These are phyloP conservation scores for Pseudomyrmex concolor DNA, from an alignment of 1,140 invertebrate genomes.

Conservation along the genomic window DNA sequence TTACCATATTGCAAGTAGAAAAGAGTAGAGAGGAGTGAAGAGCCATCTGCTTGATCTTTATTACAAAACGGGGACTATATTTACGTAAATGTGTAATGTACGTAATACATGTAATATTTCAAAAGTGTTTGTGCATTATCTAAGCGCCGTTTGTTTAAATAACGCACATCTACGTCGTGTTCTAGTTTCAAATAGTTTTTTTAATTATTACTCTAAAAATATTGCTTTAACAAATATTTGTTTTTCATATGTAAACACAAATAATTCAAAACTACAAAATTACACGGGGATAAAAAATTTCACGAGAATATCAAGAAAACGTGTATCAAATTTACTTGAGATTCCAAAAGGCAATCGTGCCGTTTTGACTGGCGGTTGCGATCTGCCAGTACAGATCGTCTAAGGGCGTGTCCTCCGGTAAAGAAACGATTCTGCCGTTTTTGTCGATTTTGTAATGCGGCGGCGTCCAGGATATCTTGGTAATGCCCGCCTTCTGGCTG, in stretches of 20 bases:
- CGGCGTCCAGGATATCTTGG: constrained; percentile 88
- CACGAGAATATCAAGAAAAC: not conserved
- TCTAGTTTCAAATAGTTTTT: too few species aligned
- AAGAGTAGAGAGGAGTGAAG: not conserved
- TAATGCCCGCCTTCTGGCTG: constrained; percentile 88
- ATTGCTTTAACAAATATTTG: not conserved
- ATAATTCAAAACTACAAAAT: not conserved
- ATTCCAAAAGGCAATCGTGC: constrained; percentile 90
- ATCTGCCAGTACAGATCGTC: constrained; percentile 87
- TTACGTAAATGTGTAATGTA: not conserved
- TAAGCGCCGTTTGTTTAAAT: not conserved
- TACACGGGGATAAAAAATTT: not conserved
- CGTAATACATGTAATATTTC: not conserved
- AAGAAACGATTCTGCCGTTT: constrained; percentile 86
- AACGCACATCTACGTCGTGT: too few species aligned
- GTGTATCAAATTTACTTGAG: constrained; percentile 80
- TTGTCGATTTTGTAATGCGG: constrained; percentile 86
- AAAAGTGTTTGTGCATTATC: not conserved
- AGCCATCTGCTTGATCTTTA: not conserved
- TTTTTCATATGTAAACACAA: not conserved
- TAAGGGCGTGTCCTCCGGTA: constrained; percentile 72
- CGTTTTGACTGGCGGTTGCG: constrained; percentile 88
- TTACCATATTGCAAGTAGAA: not conserved
- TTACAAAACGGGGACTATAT: not conserved
- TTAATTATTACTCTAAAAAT: not conserved